phyloP scores from a whole-genome alignment of 2,113 vertebrate species.

The Melospiza melodia region DNA sequence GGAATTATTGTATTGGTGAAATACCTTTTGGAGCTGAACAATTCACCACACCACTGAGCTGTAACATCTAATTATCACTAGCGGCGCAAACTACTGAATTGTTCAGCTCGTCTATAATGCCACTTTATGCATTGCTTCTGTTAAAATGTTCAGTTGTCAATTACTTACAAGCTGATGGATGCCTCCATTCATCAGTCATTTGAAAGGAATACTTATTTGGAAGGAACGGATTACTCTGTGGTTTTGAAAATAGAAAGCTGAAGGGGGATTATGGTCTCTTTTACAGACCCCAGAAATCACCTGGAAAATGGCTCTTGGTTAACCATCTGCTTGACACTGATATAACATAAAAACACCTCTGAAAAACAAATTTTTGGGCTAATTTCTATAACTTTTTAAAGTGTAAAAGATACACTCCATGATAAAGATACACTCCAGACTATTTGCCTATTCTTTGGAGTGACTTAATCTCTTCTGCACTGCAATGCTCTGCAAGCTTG shows the following conservation, averaged over 20 bases:
- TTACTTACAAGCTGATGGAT: conserved; percentile 24
- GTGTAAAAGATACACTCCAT: background rate
- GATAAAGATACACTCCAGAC: background rate
- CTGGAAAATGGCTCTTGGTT: background rate
- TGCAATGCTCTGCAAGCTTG: background rate
- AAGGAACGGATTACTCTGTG: background rate
- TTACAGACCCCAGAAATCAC: background rate
- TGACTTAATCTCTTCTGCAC: background rate
- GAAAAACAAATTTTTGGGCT: background rate
- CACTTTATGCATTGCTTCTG: conserved; percentile 18
- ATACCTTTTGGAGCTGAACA: conserved; percentile 28
- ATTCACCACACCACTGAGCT: conserved; percentile 58
- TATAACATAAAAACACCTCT: background rate
- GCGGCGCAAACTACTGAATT: conserved; percentile 53
- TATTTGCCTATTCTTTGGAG: background rate
- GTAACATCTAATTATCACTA: conserved; percentile 68
- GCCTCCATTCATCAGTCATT: conserved; percentile 13
- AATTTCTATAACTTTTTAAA: background rate
- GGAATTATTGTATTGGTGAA: conserved; percentile 32
- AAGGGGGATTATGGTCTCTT: background rate
- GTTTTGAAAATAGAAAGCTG: conserved; percentile 4
- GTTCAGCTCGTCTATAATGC: conserved; percentile 47
- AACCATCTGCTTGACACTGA: background rate
- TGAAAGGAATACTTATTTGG: conserved; percentile 53
- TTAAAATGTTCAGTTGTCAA: conserved; percentile 9